phyloP scores from a whole-genome alignment of 2,797 vertebrate species.

The Eupleurogrammus muticus region DNA sequence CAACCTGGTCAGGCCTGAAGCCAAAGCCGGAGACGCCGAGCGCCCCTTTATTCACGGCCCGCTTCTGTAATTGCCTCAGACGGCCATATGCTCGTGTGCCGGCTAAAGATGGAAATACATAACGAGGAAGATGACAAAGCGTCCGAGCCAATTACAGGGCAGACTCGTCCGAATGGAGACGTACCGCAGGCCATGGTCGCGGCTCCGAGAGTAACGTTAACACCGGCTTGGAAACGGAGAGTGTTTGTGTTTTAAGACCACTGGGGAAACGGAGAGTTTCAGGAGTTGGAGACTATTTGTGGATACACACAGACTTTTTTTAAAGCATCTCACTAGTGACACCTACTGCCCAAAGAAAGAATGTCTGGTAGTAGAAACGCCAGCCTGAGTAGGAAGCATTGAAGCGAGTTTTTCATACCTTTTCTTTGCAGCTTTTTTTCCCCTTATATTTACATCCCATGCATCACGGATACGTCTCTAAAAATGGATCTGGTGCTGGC shows the following conservation, averaged over 20 bases:
- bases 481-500: slow-evolving; percentile 54
- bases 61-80: slow-evolving; percentile 52
- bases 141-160: slow-evolving; percentile 54
- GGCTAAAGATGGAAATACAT: slow-evolving; percentile 60
- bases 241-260: slow-evolving; percentile 19
- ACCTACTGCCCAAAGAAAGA: slow-evolving; percentile 72
- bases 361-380: slow-evolving; percentile 30
- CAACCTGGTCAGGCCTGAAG: slow-evolving; percentile 49
- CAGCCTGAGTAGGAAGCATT: slow-evolving; percentile 21
- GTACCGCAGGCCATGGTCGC: neutral
- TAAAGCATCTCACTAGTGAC: slow-evolving; percentile 75
- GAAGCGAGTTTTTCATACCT: slow-evolving; percentile 35
- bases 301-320: slow-evolving; percentile 32
- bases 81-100: slow-evolving; percentile 63
- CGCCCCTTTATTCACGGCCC: slow-evolving; percentile 51
- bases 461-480: slow-evolving; percentile 37
- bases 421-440: slow-evolving; percentile 1
- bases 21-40: slow-evolving; percentile 30
- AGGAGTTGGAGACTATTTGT: slow-evolving; percentile 28
- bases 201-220: slow-evolving; percentile 9
- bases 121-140: slow-evolving; percentile 48
- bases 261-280: slow-evolving; percentile 25
- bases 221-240: slow-evolving; percentile 1
- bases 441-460: slow-evolving; percentile 43
- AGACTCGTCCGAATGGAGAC: slow-evolving; percentile 16